Conservation (phyloP, 2,888 invertebrate species). For the Drosophila rubida region DNA sequence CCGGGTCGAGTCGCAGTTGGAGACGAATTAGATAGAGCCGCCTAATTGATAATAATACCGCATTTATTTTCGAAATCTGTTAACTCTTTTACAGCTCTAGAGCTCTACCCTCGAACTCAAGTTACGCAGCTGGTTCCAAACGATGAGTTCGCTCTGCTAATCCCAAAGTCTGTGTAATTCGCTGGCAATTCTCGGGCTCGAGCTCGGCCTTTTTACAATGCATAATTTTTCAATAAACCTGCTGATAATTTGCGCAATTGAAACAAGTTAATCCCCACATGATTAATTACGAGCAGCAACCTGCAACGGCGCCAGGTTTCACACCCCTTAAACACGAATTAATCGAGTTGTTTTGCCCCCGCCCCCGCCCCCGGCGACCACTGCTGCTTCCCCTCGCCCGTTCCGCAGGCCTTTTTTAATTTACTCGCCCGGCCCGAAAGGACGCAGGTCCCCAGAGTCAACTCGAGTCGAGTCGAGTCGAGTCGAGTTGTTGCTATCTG, state of each 20-base stretch:
- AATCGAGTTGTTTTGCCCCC: slow-evolving; percentile 58
- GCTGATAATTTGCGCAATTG: slow-evolving; percentile 63
- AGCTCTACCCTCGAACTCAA: background rate
- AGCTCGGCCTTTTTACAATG: slow-evolving; percentile 31
- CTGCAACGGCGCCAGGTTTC: slow-evolving; percentile 29
- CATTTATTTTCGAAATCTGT: slow-evolving; percentile 63
- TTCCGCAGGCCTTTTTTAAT: slow-evolving; percentile 63
- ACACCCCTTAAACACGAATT: slow-evolving; percentile 58
- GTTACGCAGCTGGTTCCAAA: slow-evolving; percentile 28
- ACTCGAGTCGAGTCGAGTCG: slow-evolving; percentile 21
- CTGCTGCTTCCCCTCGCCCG: background rate
- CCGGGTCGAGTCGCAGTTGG: slow-evolving; percentile 23
- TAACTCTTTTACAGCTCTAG: slow-evolving; percentile 46
- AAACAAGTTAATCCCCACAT: slow-evolving; percentile 74
- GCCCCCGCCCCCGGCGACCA: slow-evolving; percentile 6
- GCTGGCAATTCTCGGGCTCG: slow-evolving; percentile 24
- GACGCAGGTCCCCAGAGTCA: slow-evolving; percentile 56
- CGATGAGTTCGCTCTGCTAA: background rate
- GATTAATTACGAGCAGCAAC: slow-evolving; percentile 73
- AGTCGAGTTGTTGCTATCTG: slow-evolving; percentile 66
- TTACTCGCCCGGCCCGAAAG: slow-evolving; percentile 48
- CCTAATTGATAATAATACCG: slow-evolving; percentile 79
- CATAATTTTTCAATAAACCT: slow-evolving; percentile 73
- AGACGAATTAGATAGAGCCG: slow-evolving; percentile 60
- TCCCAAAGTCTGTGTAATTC: background rate